Percentiles rank a stretch among this genome's conserved stretches.
phyloP scores from a whole-genome alignment of 2,888 invertebrate species.

The Exephanes ischioxanthus region DNA sequence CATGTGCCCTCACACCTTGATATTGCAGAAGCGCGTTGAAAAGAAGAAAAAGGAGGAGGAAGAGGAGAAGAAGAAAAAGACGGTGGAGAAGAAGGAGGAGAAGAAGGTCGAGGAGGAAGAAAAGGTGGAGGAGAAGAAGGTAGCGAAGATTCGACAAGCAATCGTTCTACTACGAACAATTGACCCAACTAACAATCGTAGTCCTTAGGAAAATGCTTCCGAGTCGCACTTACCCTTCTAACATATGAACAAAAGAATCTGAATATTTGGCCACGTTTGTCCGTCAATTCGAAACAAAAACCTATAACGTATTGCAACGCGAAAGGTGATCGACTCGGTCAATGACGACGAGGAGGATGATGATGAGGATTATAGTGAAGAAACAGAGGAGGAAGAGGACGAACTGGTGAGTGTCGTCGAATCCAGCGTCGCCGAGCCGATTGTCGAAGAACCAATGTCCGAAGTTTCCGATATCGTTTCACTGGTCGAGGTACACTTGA shows the following conservation, averaged over 20 bases:
- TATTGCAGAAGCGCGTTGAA: slow-evolving; percentile 82
- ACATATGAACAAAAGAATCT: slow-evolving; percentile 81
- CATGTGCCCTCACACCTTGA: slow-evolving; percentile 73
- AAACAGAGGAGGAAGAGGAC: slow-evolving; percentile 74
- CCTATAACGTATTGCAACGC: slow-evolving; percentile 38
- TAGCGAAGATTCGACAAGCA: slow-evolving; percentile 72
- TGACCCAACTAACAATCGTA: slow-evolving; percentile 62
- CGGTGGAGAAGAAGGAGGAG: slow-evolving; percentile 84
- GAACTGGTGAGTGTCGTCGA: slow-evolving; percentile 80
- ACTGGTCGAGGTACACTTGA: slow-evolving; percentile 77
- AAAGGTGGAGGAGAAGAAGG: slow-evolving; percentile 75
- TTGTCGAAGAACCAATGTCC: slow-evolving; percentile 77
- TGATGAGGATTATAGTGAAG: slow-evolving; percentile 68
- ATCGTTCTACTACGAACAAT: slow-evolving; percentile 33
- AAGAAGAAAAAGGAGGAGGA: slow-evolving; percentile 82
- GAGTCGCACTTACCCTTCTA: slow-evolving; percentile 62
- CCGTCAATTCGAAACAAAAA: slow-evolving; percentile 26
- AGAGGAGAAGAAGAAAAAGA: slow-evolving; percentile 82
- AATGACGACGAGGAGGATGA: slow-evolving; percentile 69
- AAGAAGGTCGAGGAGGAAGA: slow-evolving; percentile 79
- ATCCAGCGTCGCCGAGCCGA: slow-evolving; percentile 77
- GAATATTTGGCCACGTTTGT: slow-evolving; percentile 68
- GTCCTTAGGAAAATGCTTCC: slow-evolving; percentile 59
- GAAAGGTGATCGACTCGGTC: slow-evolving; percentile 54
- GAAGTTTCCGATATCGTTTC: slow-evolving; percentile 75